Evolutionary conservation across 2,888 invertebrate species (phyloP).

Genomic region (Phlogophora meticulosa): DNA sequence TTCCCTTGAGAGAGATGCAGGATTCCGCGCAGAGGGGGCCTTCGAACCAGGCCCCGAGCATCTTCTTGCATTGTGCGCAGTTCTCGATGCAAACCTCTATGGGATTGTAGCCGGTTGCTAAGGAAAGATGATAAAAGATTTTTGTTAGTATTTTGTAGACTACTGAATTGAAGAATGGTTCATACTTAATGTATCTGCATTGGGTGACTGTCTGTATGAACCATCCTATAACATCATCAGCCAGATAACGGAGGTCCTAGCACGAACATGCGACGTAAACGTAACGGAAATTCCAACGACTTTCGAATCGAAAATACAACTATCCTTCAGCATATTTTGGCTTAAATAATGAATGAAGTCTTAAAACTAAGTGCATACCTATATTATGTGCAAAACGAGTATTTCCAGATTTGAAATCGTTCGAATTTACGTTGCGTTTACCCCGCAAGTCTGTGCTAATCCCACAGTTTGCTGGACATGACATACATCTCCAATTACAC

Average conservation of each 20-base stretch:
- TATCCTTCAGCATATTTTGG: no score
- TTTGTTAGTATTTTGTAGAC: slow-evolving; percentile 27
- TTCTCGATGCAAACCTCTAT: slow-evolving; percentile 95
- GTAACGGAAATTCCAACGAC: no score
- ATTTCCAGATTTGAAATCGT: no score
- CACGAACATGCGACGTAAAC: no score
- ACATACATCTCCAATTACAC: no score
- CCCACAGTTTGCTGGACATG: no score
- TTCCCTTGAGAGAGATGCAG: slow-evolving; percentile 96
- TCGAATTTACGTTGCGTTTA: no score
- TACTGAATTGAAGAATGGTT: background rate
- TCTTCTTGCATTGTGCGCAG: slow-evolving; percentile 97
- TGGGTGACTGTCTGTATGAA: background rate
- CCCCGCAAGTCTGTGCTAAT: no score
- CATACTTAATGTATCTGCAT: background rate
- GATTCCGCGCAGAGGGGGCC: slow-evolving; percentile 96
- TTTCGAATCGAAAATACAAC: no score
- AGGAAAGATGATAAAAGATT: slow-evolving; percentile 54
- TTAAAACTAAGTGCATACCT: no score
- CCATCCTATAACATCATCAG: background rate
- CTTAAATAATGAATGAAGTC: no score
- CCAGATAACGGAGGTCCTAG: background rate
- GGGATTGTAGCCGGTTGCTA: slow-evolving; percentile 89
- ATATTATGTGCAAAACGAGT: no score
- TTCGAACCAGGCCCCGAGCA: slow-evolving; percentile 96